These are phyloP conservation scores for Andinoacara biseriatus DNA, from an alignment of 2,113 vertebrate genomes.

Conservation along the genomic window DNA sequence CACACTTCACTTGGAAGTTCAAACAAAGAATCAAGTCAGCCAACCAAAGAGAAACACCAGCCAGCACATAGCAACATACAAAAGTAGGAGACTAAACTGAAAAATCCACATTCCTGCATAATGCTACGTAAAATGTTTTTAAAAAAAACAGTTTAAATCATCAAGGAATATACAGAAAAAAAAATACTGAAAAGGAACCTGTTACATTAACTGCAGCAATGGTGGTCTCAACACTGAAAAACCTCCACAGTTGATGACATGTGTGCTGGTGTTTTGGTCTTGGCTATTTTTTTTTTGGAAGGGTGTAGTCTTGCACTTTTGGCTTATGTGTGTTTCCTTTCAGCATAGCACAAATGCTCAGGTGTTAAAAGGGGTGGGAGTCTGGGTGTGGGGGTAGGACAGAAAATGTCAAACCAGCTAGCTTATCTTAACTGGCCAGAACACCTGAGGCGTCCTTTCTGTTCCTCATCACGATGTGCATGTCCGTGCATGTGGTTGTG, in stretches of 20 bases:
- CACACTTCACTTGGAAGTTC: not conserved
- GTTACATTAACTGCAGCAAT: constrained; percentile 5
- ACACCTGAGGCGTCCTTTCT: constrained; percentile 67
- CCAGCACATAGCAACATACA: not conserved
- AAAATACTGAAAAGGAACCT: not conserved
- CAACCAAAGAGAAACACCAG: not conserved
- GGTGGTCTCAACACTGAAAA: constrained; percentile 2
- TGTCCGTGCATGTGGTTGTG: constrained; percentile 52
- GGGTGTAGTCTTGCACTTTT: constrained; percentile 4
- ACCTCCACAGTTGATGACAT: constrained; percentile 34
- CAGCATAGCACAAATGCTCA: constrained; percentile 35
- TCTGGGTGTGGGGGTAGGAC: constrained; percentile 17
- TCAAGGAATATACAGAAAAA: constrained; percentile 12
- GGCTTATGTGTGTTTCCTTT: constrained; percentile 42
- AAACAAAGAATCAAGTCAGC: not conserved
- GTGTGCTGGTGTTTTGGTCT: not conserved
- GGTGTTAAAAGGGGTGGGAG: constrained; percentile 29
- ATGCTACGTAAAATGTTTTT: constrained; percentile 12
- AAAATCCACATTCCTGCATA: constrained; percentile 18
- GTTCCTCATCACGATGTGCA: constrained; percentile 53
- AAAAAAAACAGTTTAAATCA: not conserved
- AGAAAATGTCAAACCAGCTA: constrained; percentile 68
- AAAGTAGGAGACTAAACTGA: not conserved
- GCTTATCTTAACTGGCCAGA: constrained; percentile 78
- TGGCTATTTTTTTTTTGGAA: constrained; percentile 18